Evolutionary conservation across 2,113 vertebrate species (phyloP).

Genomic region (Madoqua kirkii): DNA sequence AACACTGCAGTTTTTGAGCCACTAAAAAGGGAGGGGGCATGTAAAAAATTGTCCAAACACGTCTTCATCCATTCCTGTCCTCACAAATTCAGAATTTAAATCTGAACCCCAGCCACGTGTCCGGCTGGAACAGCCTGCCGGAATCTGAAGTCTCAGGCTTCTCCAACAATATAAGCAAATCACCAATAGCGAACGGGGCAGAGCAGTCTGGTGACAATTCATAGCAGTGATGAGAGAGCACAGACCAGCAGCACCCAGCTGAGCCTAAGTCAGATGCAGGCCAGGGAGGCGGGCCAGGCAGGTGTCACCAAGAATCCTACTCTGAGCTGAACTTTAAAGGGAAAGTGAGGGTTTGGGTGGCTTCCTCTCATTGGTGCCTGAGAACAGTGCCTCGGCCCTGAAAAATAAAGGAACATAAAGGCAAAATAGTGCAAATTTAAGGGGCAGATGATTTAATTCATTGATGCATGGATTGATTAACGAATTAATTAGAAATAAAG

Average conservation of each 20-base stretch:
- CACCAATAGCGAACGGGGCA: no score
- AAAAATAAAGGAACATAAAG: not conserved
- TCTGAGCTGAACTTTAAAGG: not conserved
- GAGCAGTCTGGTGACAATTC: not conserved
- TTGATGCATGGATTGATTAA: not conserved
- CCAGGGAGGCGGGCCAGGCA: not conserved
- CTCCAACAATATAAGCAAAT: not conserved
- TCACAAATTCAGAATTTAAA: not conserved
- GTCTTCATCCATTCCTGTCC: not conserved
- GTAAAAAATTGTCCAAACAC: not conserved
- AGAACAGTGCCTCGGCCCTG: not conserved
- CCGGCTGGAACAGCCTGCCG: not conserved
- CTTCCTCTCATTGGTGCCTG: not conserved
- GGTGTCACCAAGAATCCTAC: not conserved
- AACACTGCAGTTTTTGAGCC: not conserved
- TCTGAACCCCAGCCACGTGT: not conserved
- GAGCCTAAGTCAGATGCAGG: not conserved
- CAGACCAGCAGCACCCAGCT: not conserved
- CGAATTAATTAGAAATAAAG: not conserved
- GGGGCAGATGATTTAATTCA: not conserved
- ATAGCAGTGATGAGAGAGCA: not conserved
- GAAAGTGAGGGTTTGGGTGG: not conserved
- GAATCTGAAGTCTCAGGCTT: not conserved
- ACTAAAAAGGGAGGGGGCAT: not conserved
- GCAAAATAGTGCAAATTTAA: not conserved